Evolutionary conservation across 1,140 invertebrate genomes (phyloP).

Genomic region (Trichomalopsis sarcophagae): DNA sequence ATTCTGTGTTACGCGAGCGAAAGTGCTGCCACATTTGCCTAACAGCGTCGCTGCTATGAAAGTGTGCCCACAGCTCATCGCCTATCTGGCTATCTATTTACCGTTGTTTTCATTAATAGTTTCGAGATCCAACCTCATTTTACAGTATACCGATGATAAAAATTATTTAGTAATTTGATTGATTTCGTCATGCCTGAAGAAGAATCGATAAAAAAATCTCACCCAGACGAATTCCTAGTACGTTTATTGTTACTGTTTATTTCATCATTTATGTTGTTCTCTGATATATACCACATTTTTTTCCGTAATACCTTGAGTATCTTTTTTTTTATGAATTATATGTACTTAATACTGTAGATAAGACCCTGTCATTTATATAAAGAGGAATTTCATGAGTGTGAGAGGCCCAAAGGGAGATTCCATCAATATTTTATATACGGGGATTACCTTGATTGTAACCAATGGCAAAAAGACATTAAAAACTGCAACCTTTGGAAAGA

Average conservation of each 20-base stretch:
- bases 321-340: constrained; percentile 1
- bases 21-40: no score
- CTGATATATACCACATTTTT: no score
- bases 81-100: no score
- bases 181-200: neutral
- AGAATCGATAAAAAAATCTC: neutral
- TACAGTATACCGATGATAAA: no score
- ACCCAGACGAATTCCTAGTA: neutral
- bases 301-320: neutral
- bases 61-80: no score
- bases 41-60: no score
- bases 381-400: constrained; percentile 88
- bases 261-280: neutral
- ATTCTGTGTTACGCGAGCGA: no score
- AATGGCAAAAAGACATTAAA: constrained; percentile 86
- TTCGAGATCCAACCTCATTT: no score
- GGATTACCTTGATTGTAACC: constrained; percentile 81
- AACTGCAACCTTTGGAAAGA: constrained; percentile 84
- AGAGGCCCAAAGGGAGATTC: constrained; percentile 82
- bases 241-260: neutral
- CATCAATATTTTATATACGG: constrained; percentile 91
- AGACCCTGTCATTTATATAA: constrained; percentile 83
- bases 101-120: no score
- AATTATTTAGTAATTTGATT: no score
- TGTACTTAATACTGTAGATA: constrained; percentile 74